phyloP scores from a whole-genome alignment of 2,888 invertebrate genomes.

The Dicranocentrus wangi region DNA sequence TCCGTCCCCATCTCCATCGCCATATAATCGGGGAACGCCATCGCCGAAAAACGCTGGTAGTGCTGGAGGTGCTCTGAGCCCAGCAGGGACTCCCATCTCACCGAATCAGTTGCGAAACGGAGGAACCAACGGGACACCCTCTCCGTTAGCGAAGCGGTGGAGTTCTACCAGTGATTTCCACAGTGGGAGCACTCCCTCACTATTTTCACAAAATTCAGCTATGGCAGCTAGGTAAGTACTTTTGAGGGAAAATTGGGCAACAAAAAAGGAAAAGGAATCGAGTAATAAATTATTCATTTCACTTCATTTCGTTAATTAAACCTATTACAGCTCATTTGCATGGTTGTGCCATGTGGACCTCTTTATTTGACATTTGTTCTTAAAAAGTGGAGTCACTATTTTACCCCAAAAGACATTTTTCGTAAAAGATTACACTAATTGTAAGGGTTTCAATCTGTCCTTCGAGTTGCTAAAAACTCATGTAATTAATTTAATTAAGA shows the following conservation, averaged over 20 bases:
- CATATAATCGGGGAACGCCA: constrained; percentile 73
- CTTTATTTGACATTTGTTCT: background rate
- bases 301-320: background rate
- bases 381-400: background rate
- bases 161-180: constrained; percentile 87
- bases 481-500: constrained; percentile 47
- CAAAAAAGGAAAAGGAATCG: constrained; percentile 12
- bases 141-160: constrained; percentile 82
- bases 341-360: background rate
- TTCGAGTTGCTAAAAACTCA: constrained; percentile 2
- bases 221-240: constrained; percentile 76
- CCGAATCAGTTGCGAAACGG: constrained; percentile 71
- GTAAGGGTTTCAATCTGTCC: background rate
- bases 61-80: constrained; percentile 52
- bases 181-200: constrained; percentile 76
- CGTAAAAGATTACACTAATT: background rate
- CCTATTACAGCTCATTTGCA: constrained; percentile 36
- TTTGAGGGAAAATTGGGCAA: background rate
- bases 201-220: constrained; percentile 75
- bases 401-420: constrained; percentile 1
- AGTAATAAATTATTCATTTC: constrained; percentile 4
- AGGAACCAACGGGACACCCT: constrained; percentile 69
- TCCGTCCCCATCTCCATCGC: constrained; percentile 82
- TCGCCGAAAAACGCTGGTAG: constrained; percentile 68
- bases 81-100: constrained; percentile 54